These are phyloP conservation scores for Bothrops jararaca DNA, from an alignment of 2,113 vertebrate genomes.

Conservation along the genomic window DNA sequence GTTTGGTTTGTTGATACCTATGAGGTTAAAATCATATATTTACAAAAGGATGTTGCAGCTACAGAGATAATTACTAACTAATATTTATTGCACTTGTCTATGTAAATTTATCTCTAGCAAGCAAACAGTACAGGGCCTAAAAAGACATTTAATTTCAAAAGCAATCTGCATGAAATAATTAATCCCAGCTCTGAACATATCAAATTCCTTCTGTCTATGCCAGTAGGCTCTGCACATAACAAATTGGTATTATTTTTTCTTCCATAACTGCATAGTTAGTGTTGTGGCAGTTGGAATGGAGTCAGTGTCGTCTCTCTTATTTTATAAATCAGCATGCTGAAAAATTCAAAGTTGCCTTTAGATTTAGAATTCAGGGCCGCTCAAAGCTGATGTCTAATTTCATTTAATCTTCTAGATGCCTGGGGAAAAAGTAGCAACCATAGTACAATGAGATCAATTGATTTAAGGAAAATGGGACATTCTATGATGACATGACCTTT, in stretches of 20 bases:
- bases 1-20: neutral
- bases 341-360: slow-evolving; percentile 24
- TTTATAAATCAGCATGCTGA: slow-evolving; percentile 14
- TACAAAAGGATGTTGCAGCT: neutral
- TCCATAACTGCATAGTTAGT: neutral
- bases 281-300: neutral
- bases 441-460: slow-evolving; percentile 34
- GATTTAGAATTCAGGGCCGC: neutral
- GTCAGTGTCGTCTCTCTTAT: neutral
- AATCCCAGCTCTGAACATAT: neutral
- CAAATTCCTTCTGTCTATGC: neutral
- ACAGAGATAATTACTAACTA: neutral
- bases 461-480: slow-evolving; percentile 53
- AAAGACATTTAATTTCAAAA: neutral
- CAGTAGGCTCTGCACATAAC: neutral
- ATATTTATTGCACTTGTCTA: neutral
- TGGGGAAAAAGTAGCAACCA: slow-evolving; percentile 40
- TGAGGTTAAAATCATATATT: neutral
- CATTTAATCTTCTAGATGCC: slow-evolving; percentile 20
- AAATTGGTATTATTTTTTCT: neutral
- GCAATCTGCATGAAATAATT: neutral
- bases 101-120: neutral
- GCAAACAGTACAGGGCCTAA: neutral
- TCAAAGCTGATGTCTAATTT: neutral
- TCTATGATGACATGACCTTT: slow-evolving; percentile 32